Evolutionary conservation across 2,888 invertebrate species (phyloP), one percentile per base, ranked within the genome.

Genomic region (Chymomyza caudatula): DNA sequence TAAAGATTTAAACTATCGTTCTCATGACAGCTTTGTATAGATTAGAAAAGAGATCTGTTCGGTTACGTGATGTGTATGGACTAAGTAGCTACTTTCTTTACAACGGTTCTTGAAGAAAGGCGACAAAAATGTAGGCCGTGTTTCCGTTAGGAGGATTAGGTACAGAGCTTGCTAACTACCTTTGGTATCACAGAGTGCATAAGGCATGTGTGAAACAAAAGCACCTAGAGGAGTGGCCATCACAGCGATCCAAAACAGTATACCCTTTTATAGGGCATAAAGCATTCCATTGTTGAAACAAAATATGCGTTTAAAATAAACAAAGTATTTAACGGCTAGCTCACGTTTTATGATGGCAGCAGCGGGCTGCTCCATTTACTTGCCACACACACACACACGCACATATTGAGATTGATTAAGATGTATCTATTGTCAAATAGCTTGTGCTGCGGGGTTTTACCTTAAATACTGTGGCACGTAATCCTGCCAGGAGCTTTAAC

Each of bases 341-440:
- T 29, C 29, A 55, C 37, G n/a, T 55, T 55, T 19, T 37, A 29
- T 55, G 55, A 8, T 20, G n/a, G 8, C 13, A 11, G 22, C 19
- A n/a, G 4, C 17, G 15, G n/a, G 11, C 4, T 15, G 15, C 37
- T 20, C 13, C 22, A 22, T 17, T 54, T 42, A 54, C 54, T 66
- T 25, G 56, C 55, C 42, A 53, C 68, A 55, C 56, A 20, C 19
- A 37, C 29, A 3, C 2, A 29, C 29, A 29, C 29, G 11, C 29
- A 58, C 69, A 61, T 67, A 62, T 70, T 69, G 70, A 76, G 87
- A 85, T 82, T 82, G 82, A 82, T 86, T 86, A 86, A 82, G 82
- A 82, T 71, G 80, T 77, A 82, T 82, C 82, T 82, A 72, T 85
- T 79, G 83, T 76, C 69, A 83, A 82, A n/a, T 44, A 53, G 54